phyloP scores from a whole-genome alignment of 2,888 invertebrate genomes.

The Thymelicus lineola region DNA sequence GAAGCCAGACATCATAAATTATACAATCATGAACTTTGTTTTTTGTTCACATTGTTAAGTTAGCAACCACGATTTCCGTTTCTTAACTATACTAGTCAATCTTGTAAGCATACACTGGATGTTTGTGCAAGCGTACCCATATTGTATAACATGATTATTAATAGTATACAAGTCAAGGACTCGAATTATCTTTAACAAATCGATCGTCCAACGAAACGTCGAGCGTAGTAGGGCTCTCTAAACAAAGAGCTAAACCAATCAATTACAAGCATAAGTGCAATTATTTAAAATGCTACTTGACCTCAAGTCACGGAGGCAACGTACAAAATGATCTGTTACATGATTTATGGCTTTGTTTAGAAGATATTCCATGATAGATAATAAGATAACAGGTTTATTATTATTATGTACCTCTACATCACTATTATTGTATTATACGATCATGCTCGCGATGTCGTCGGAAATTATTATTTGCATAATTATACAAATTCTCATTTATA shows the following conservation, averaged over 20 bases:
- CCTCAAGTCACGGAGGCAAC: conserved; percentile 64
- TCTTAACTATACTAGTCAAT: conserved; percentile 29
- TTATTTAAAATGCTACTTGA: conserved; percentile 69
- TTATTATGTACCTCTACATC: neutral
- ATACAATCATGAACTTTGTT: neutral
- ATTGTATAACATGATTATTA: conserved; percentile 33
- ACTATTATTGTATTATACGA: neutral
- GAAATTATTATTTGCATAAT: too few relatives aligned
- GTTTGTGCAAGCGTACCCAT: conserved; percentile 3
- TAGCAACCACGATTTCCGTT: conserved; percentile 7
- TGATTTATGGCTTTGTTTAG: conserved; percentile 66
- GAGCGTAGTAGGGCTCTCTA: conserved; percentile 47
- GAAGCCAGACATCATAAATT: too few relatives aligned
- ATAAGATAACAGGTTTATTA: conserved; percentile 41
- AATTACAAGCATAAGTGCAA: conserved; percentile 66
- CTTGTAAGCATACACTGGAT: conserved; percentile 15
- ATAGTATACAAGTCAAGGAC: conserved; percentile 50
- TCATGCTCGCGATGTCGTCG: too few relatives aligned
- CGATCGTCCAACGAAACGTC: conserved; percentile 47
- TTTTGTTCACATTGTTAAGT: conserved; percentile 4
- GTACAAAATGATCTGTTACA: conserved; percentile 68
- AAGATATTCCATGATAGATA: conserved; percentile 60
- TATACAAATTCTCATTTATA: too few relatives aligned
- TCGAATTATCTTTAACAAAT: conserved; percentile 50
- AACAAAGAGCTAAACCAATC: conserved; percentile 68